Conservation (phyloP, 2,797 vertebrate species). For the Lerista edwardsae region DNA sequence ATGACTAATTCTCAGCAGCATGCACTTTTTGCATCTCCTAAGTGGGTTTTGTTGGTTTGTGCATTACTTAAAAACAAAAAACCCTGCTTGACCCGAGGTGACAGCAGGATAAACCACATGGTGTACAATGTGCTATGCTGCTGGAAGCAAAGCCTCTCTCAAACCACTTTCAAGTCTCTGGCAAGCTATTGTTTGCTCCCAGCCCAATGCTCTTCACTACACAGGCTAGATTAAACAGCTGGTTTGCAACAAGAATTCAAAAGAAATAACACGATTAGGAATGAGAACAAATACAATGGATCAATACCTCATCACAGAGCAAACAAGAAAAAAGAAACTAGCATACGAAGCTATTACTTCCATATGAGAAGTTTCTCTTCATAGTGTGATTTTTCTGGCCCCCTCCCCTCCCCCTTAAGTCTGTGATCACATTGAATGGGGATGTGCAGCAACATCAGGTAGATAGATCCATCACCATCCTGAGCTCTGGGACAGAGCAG, state of each 20-base stretch:
- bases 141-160: not conserved
- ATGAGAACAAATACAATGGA: slow-evolving; percentile 3
- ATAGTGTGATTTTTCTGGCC: slow-evolving; percentile 15
- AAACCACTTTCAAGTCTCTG: not conserved
- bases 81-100: not conserved
- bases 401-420: slow-evolving; percentile 13
- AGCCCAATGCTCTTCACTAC: not conserved
- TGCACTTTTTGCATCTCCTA: not conserved
- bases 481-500: not conserved
- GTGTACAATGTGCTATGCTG: not conserved
- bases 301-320: slow-evolving; percentile 8
- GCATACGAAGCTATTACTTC: slow-evolving; percentile 52
- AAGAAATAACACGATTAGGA: not conserved
- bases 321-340: slow-evolving; percentile 30
- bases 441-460: slow-evolving; percentile 18
- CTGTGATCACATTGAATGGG: slow-evolving; percentile 5
- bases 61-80: not conserved
- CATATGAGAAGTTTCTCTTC: slow-evolving; percentile 59
- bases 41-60: not conserved
- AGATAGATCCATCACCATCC: slow-evolving; percentile 5
- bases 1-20: not conserved
- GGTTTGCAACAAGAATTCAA: slow-evolving; percentile 5
- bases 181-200: not conserved
- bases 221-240: not conserved
- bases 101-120: not conserved